These are phyloP conservation scores for Oegoconia quadripuncta DNA, from an alignment of 2,888 invertebrate species.

Conservation along the genomic window DNA sequence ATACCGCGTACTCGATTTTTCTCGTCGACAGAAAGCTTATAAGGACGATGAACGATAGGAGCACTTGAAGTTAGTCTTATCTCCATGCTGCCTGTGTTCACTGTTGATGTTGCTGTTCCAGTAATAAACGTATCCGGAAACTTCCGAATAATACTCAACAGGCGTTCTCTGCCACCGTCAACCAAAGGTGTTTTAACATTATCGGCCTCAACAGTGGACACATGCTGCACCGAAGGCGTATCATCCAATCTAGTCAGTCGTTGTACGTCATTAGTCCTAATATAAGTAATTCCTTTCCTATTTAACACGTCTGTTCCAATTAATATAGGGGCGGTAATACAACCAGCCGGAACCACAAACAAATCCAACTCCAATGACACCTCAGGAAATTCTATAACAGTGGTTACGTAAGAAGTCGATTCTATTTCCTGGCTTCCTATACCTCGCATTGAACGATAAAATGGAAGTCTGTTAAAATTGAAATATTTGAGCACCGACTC, in stretches of 20 bases:
- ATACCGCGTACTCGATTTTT: constrained; percentile 24
- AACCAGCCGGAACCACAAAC: constrained; percentile 17
- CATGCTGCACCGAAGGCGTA: background rate
- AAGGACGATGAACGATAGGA: constrained; percentile 24
- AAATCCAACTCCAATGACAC: constrained; percentile 22
- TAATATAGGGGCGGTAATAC: constrained; percentile 20
- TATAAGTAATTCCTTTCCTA: constrained; percentile 22
- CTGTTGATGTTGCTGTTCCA: constrained; percentile 25
- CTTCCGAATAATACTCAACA: constrained; percentile 12
- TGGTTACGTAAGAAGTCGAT: constrained; percentile 10
- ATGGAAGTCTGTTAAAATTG: constrained; percentile 1
- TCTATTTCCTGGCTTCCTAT: constrained; percentile 12
- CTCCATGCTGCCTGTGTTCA: constrained; percentile 25
- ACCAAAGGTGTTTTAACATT: constrained; percentile 14
- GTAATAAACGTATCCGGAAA: constrained; percentile 19
- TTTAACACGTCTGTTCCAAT: constrained; percentile 26
- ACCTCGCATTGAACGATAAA: constrained; percentile 8
- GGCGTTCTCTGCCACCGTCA: constrained; percentile 1
- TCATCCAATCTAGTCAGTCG: constrained; percentile 7
- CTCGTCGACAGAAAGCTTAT: constrained; percentile 22
- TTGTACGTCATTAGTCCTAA: constrained; percentile 19
- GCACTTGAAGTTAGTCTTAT: constrained; percentile 20
- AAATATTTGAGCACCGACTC: constrained; percentile 12
- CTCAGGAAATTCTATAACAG: constrained; percentile 13
- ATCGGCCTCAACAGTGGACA: too few relatives aligned